Percentiles rank a stretch among this genome's conserved stretches.
Conservation (phyloP, 2,113 vertebrate genomes). For the Symphodus melops region DNA sequence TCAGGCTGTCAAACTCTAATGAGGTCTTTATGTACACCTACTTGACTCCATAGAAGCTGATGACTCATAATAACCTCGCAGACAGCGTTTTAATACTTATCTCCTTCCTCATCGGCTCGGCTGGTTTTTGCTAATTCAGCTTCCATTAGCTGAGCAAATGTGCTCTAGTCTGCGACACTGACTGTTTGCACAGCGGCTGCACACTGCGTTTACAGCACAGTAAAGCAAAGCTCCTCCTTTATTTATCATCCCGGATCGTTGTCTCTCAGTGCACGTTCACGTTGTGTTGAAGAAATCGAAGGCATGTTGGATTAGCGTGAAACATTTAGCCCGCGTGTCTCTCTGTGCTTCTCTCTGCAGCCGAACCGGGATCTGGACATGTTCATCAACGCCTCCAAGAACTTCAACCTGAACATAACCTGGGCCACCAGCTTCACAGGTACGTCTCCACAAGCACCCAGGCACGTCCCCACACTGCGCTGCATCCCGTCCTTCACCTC, state of each 20-base stretch:
- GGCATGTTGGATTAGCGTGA: too few species aligned
- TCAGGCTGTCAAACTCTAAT: constrained; percentile 5
- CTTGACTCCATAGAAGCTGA: neutral
- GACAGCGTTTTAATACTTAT: neutral
- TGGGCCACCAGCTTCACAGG: constrained; percentile 97
- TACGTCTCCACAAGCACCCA: constrained; percentile 59
- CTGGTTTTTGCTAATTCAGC: constrained; percentile 27
- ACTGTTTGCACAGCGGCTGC: constrained; percentile 34
- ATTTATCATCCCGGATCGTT: neutral
- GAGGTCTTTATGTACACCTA: neutral
- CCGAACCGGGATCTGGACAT: constrained; percentile 97
- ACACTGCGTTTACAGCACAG: neutral
- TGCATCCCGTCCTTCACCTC: too few species aligned
- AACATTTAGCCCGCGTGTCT: neutral
- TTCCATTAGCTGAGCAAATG: constrained; percentile 46
- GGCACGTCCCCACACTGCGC: too few species aligned
- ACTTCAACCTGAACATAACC: constrained; percentile 99
- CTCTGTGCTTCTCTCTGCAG: constrained; percentile 70
- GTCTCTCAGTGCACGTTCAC: neutral
- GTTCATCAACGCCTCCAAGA: constrained; percentile 99
- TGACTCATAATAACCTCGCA: neutral
- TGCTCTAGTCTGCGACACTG: constrained; percentile 2
- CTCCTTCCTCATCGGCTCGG: neutral
- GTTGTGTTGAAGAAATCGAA: too few species aligned
- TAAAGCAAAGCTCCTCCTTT: too few species aligned